These are phyloP conservation scores for Hyles vespertilio DNA, from an alignment of 1,140 invertebrate species.

Conservation along the genomic window DNA sequence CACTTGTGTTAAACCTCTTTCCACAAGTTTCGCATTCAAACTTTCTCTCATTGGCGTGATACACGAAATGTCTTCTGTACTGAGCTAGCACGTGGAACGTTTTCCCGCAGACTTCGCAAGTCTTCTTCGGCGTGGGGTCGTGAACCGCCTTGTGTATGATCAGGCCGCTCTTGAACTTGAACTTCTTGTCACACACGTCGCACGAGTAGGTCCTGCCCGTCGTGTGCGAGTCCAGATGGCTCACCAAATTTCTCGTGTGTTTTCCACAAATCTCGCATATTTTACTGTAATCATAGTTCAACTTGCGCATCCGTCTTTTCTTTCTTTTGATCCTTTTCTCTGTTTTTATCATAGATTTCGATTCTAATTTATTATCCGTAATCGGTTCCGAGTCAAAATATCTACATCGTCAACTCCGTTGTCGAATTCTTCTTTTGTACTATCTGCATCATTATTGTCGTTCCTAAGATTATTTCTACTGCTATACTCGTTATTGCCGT, in stretches of 20 bases:
- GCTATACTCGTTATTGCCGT: not conserved
- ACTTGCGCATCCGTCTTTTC: slow-evolving; percentile 38
- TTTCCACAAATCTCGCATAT: slow-evolving; percentile 72
- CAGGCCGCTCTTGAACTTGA: slow-evolving; percentile 71
- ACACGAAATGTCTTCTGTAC: slow-evolving; percentile 62
- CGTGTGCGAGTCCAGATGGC: slow-evolving; percentile 76
- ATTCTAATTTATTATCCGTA: slow-evolving; percentile 17
- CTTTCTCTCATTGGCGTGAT: slow-evolving; percentile 70
- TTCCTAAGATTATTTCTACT: slow-evolving; percentile 1
- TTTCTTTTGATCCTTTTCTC: slow-evolving; percentile 32
- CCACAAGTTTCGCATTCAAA: slow-evolving; percentile 74
- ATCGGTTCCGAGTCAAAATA: not conserved
- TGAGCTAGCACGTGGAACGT: slow-evolving; percentile 64
- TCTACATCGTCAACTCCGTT: slow-evolving; percentile 1
- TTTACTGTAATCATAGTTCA: slow-evolving; percentile 65
- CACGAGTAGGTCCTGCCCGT: slow-evolving; percentile 76
- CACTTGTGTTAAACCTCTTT: slow-evolving; percentile 71
- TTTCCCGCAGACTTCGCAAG: slow-evolving; percentile 70
- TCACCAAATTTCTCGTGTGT: slow-evolving; percentile 62
- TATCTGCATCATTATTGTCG: slow-evolving; percentile 1
- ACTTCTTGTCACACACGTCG: slow-evolving; percentile 75
- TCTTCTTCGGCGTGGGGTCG: slow-evolving; percentile 64
- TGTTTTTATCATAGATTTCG: slow-evolving; percentile 34
- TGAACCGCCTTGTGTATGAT: slow-evolving; percentile 69
- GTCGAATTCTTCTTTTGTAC: slow-evolving; percentile 8